phyloP scores from a whole-genome alignment of 1,140 invertebrate genomes.

The Drosophila paulistorum region DNA sequence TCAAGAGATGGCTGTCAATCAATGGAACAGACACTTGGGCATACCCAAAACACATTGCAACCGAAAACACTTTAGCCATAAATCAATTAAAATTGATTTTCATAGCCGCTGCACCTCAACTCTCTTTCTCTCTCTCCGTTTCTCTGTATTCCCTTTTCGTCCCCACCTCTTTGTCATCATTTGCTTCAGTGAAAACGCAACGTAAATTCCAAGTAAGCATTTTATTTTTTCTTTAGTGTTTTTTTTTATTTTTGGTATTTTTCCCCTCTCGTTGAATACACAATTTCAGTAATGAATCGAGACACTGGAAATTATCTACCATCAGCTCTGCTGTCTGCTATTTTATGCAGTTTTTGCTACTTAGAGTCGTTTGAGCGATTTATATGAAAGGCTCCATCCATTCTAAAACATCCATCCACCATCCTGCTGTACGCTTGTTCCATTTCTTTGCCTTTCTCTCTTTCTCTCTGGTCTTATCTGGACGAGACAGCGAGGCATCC shows the following conservation, averaged over 20 bases:
- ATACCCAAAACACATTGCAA: conserved; percentile 53
- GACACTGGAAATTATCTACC: conserved; percentile 71
- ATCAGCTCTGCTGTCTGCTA: conserved; percentile 47
- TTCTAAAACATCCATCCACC: conserved; percentile 2
- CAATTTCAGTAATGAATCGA: conserved; percentile 68
- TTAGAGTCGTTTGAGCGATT: conserved; percentile 57
- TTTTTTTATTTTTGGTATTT: not conserved
- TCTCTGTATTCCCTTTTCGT: not conserved
- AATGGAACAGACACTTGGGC: conserved; percentile 49
- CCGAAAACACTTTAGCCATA: conserved; percentile 75
- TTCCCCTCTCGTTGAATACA: conserved; percentile 6
- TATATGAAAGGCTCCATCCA: conserved; percentile 33
- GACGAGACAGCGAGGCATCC: conserved; percentile 58
- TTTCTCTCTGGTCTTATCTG: conserved; percentile 59
- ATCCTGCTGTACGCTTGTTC: not conserved
- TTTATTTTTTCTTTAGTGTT: conserved; percentile 4
- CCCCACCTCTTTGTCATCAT: not conserved
- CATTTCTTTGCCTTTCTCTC: conserved; percentile 18
- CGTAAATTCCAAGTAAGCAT: conserved; percentile 52
- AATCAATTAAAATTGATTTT: conserved; percentile 80
- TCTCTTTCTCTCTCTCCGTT: not conserved
- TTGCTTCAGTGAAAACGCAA: conserved; percentile 60
- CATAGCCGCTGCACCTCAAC: conserved; percentile 6
- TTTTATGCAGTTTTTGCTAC: conserved; percentile 65
- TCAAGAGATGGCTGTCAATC: conserved; percentile 69